Conservation (phyloP, 2,888 invertebrate genomes). For the Limnephilus rhombicus region DNA sequence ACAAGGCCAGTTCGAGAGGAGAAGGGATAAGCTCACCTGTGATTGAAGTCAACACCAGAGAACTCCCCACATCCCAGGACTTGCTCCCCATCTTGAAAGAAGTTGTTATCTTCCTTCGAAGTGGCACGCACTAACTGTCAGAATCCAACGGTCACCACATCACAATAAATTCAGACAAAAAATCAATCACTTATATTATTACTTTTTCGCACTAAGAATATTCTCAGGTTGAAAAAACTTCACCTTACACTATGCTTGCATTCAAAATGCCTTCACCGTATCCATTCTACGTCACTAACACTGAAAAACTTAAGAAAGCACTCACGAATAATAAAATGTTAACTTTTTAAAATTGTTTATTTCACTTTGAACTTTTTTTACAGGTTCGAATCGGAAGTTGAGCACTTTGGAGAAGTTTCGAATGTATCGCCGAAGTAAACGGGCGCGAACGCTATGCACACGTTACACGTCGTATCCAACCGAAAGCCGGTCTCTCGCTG, state of each 20-base stretch:
- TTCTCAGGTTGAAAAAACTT: constrained; percentile 39
- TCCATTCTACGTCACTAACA: constrained; percentile 54
- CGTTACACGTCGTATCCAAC: constrained; percentile 61
- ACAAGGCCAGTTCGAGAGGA: constrained; percentile 20
- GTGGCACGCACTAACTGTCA: constrained; percentile 51
- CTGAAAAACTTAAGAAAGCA: constrained; percentile 46
- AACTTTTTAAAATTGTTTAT: constrained; percentile 55
- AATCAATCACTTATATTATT: constrained; percentile 27
- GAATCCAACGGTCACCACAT: constrained; percentile 56
- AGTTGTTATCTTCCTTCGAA: constrained; percentile 29
- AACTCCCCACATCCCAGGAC: constrained; percentile 29
- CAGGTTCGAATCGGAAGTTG: constrained; percentile 2
- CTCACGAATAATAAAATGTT: constrained; percentile 8
- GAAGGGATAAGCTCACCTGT: constrained; percentile 50
- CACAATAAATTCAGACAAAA: constrained; percentile 49
- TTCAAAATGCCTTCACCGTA: constrained; percentile 49
- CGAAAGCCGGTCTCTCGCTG: constrained; percentile 60
- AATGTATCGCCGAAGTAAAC: constrained; percentile 42
- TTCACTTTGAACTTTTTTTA: constrained; percentile 55
- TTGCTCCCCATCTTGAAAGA: constrained; percentile 40
- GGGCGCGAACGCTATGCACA: constrained; percentile 48
- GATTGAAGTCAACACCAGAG: constrained; percentile 28
- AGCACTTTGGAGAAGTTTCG: constrained; percentile 49
- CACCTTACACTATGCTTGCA: constrained; percentile 40
- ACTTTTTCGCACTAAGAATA: constrained; percentile 27